Evolutionary conservation across 2,888 invertebrate species (phyloP).

Genomic region (Euphydryas editha): DNA sequence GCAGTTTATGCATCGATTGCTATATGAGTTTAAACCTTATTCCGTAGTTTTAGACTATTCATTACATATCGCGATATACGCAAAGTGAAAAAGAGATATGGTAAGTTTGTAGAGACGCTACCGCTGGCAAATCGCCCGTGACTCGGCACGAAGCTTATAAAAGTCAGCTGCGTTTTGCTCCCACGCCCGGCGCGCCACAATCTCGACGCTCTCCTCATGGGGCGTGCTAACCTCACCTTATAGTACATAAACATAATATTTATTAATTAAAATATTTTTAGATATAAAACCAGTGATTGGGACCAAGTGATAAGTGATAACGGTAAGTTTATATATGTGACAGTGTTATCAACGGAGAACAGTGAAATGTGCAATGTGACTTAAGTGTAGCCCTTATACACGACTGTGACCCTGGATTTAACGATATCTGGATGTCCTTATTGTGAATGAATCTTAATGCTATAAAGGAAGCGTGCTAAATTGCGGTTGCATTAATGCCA

Average conservation of each 20-base stretch:
- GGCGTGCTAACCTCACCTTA: conserved; percentile 79
- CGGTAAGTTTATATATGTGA: conserved; percentile 72
- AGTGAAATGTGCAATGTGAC: conserved; percentile 75
- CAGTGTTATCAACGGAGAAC: conserved; percentile 66
- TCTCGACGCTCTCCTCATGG: conserved; percentile 78
- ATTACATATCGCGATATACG: conserved; percentile 25
- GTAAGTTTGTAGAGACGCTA: conserved; percentile 50
- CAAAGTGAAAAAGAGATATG: conserved; percentile 25
- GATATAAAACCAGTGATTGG: conserved; percentile 64
- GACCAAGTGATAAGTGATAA: conserved; percentile 82
- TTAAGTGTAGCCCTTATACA: conserved; percentile 65
- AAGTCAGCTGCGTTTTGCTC: conserved; percentile 71
- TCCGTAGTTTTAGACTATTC: conserved; percentile 43
- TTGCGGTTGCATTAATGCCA: conserved; percentile 52
- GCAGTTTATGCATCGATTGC: conserved; percentile 24
- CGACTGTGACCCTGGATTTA: conserved; percentile 51
- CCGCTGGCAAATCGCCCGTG: conserved; percentile 70
- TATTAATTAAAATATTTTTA: conserved; percentile 52
- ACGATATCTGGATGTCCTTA: conserved; percentile 56
- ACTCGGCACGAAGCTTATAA: conserved; percentile 79
- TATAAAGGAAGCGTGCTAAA: conserved; percentile 32
- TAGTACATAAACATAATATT: conserved; percentile 65
- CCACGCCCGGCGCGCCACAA: conserved; percentile 79
- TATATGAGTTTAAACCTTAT: conserved; percentile 47
- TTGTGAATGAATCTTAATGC: conserved; percentile 36